Evolutionary conservation across 2,888 invertebrate genomes (phyloP), one percentile per base, ranked within the genome.

Genomic region (Hylaea fasciaria): DNA sequence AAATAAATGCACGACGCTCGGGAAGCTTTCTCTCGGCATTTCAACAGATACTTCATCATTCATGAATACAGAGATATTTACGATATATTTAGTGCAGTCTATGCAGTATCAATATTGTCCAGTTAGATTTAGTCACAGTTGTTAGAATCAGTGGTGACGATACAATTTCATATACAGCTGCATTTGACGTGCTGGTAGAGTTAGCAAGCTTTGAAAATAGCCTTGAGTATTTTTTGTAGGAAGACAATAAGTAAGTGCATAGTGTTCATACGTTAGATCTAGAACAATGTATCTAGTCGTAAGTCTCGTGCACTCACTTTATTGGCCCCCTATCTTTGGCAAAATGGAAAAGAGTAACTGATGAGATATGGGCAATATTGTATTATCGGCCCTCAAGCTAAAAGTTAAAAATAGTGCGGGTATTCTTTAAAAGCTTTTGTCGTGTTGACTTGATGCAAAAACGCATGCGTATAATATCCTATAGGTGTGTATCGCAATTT

Each of bases 401-500:
- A 60, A 63, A 62, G 49, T 65, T 65, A 64, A 70, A 66, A 62
- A 69, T 65, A 66, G 66, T 57, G 45, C 41, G 55, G 29, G 35
- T 47, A 61, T 58, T 65, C 58, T 65, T 57, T 69, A 63, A 65
- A 65, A 67, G 62, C 68, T 71, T 71, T 74, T 70, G 68, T 71
- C 73, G 71, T 74, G 73, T 76, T 73, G 74, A 74, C 75, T 65
- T 69, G 78, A 69, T 74, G 73, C 57, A 58, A 72, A 69, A 74
- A 70, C 65, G 68, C 39, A 46, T 64, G n/a, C n/a, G n/a, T n/a
- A n/a, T n/a, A n/a, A 50, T 57, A 66, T 73, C 68, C 71, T 71
- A 73, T 77, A 74, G 73, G 75, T 76, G 78, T 74, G 74, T 78
- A 76, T 76, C 75, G 80, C 81, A 76, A 77, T 78, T 82, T 76